A percentile compares a stretch with the other conserved stretches of the same genome.
Evolutionary conservation across 2,797 vertebrate genomes (phyloP).

Genomic region (Morus bassanus): DNA sequence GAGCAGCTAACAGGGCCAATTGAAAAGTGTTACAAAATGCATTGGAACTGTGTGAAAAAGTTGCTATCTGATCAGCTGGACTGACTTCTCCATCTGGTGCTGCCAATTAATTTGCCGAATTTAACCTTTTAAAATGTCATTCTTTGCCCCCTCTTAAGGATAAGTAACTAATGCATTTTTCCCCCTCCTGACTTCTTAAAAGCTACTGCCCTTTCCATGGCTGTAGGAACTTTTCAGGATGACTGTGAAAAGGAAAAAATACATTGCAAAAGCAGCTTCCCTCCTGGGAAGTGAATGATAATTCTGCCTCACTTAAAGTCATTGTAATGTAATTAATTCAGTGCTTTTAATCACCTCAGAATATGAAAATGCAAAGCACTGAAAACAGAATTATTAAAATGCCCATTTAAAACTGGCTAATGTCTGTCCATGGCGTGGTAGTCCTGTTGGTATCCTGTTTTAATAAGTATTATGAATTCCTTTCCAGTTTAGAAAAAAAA

Average conservation of each 20-base stretch:
- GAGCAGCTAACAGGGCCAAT: background rate
- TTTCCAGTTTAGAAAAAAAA: background rate
- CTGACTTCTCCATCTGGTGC: conserved; percentile 55
- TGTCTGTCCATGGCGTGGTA: background rate
- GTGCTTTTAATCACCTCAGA: conserved; percentile 19
- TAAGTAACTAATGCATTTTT: conserved; percentile 41
- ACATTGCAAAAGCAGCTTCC: background rate
- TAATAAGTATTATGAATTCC: background rate
- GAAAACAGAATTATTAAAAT: background rate
- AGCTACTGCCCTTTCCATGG: background rate
- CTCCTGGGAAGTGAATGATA: background rate
- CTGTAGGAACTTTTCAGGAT: background rate
- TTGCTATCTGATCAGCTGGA: conserved; percentile 3
- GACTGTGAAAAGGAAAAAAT: background rate
- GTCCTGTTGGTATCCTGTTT: background rate
- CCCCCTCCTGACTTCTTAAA: background rate
- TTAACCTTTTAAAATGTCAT: conserved; percentile 72
- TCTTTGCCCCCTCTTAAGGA: conserved; percentile 37
- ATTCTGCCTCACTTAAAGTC: conserved; percentile 1
- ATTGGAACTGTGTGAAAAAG: background rate
- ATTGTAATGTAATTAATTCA: background rate
- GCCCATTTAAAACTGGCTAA: background rate
- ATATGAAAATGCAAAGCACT: background rate
- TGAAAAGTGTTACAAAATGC: background rate
- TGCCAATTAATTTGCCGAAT: conserved; percentile 71